A percentile compares a stretch with the other conserved stretches of the same genome.
Conservation (phyloP, 2,888 invertebrate genomes). For the Proisotoma minuta region DNA sequence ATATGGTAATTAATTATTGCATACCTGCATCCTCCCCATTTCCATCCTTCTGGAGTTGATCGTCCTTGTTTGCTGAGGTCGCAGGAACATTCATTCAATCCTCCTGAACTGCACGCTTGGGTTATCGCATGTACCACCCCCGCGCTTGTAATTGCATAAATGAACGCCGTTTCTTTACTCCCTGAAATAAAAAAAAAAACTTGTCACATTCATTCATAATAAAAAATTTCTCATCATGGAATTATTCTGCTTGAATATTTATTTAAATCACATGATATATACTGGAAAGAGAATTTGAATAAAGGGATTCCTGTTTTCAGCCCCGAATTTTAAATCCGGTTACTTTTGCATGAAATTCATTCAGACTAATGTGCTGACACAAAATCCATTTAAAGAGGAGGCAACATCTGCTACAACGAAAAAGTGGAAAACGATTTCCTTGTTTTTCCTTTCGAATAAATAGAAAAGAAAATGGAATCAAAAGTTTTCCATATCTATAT, state of each 20-base stretch:
- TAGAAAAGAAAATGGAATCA: background rate
- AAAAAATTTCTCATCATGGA: too few species aligned
- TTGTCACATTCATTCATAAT: too few species aligned
- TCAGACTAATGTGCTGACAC: constrained; percentile 8
- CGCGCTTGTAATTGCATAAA: constrained; percentile 58
- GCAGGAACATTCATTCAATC: constrained; percentile 59
- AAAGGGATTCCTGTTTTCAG: background rate
- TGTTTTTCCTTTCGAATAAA: background rate
- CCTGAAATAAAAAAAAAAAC: constrained; percentile 52
- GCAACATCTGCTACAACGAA: constrained; percentile 7
- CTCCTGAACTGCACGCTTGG: constrained; percentile 57
- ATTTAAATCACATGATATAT: too few species aligned
- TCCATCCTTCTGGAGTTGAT: constrained; percentile 55
- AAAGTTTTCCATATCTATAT: background rate
- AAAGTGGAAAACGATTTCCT: constrained; percentile 4
- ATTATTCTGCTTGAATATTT: too few species aligned
- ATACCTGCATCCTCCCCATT: constrained; percentile 59
- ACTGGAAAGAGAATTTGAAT: too few species aligned
- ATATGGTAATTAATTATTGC: constrained; percentile 24
- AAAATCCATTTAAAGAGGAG: constrained; percentile 12
- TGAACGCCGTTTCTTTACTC: constrained; percentile 58
- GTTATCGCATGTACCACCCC: constrained; percentile 59
- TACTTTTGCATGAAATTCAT: background rate
- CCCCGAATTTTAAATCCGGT: constrained; percentile 1
- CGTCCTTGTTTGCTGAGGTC: constrained; percentile 52